Evolutionary conservation across 64 coral and sea anemone genomes (phyloP), one percentile per base, ranked within the genome.

Genomic region (Actinia equina): DNA sequence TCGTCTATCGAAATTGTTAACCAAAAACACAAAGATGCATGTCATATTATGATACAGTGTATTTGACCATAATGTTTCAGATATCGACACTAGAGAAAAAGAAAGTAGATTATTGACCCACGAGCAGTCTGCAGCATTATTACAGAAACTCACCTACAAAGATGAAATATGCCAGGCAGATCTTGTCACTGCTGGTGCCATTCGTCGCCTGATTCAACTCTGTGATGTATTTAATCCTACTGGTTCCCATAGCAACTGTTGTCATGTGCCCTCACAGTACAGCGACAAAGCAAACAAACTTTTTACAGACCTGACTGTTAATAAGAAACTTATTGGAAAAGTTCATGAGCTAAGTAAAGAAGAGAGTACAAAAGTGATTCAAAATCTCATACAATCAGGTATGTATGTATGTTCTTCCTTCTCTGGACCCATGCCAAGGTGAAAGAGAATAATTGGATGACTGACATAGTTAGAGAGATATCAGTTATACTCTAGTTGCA

Each of bases 241-340:
- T 51, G 84, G 83, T 77, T 26, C 11, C 41, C 92, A 94, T 74
- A 46, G 83, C 59, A 94, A 77, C 51, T 94, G 92, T 87, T 94
- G 92, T 59, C 60, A 82, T 15, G 23, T 84, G 8, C 26, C 22
- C 10, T 59, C 54, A 6, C 0, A 69, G 20, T 86, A 79, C 13
- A 86, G 62, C 0, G 20, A 37, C 9, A 71, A 90, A 16, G 92
- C 88, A 27, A 87, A 80, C 25, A 27, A 80, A 17, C 65, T 57
- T 62, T 45, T 94, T n/a, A 63, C 86, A 77, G 84, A 94, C 5
- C 53, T 94, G 23, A 89, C 88, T 12, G 37, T 84, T 13, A 71
- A 52, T 41, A 86, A 87, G 69, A 87, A 91, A 80, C 84, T 90
- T 7, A 86, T 90, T 77, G 88, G 88, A 44, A 83, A 89, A 60